These are phyloP conservation scores for Saguinus midas DNA, from an alignment of 2,113 vertebrate genomes.

Conservation along the genomic window DNA sequence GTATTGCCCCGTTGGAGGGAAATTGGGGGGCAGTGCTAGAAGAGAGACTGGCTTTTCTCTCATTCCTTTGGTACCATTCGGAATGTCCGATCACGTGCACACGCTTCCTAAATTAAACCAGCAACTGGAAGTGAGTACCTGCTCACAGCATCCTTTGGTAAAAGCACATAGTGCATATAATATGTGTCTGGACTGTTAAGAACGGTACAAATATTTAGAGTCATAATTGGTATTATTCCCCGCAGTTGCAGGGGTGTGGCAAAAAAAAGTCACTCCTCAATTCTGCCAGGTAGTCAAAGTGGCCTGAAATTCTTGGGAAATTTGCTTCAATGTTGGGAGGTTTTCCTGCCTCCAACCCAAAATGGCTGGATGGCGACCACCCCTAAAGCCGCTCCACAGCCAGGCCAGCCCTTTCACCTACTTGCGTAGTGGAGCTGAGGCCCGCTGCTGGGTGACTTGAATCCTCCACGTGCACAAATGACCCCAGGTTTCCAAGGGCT, in stretches of 20 bases:
- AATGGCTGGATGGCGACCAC: not conserved
- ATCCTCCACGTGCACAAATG: not conserved
- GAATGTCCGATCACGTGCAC: not conserved
- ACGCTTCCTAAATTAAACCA: not conserved
- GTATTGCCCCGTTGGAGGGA: not conserved
- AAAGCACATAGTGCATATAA: not conserved
- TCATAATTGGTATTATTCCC: not conserved
- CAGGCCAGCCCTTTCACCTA: not conserved
- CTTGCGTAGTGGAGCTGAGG: not conserved
- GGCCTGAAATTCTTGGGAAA: not conserved
- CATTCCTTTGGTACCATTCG: not conserved
- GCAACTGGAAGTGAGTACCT: not conserved
- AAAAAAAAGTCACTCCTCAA: not conserved
- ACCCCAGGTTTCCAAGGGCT: not conserved
- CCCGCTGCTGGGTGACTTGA: not conserved
- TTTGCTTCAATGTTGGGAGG: not conserved
- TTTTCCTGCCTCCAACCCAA: not conserved
- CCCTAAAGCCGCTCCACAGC: not conserved
- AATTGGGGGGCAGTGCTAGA: rapidly evolving
- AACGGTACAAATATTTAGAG: not conserved
- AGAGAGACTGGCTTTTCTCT: not conserved
- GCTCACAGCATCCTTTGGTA: not conserved
- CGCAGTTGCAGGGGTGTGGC: too few species aligned
- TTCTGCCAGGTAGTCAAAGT: not conserved
- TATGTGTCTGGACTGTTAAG: not conserved